Evolutionary conservation across 2,888 invertebrate species (phyloP), one percentile per base, ranked within the genome.

Genomic region (Dolomedes plantarius): DNA sequence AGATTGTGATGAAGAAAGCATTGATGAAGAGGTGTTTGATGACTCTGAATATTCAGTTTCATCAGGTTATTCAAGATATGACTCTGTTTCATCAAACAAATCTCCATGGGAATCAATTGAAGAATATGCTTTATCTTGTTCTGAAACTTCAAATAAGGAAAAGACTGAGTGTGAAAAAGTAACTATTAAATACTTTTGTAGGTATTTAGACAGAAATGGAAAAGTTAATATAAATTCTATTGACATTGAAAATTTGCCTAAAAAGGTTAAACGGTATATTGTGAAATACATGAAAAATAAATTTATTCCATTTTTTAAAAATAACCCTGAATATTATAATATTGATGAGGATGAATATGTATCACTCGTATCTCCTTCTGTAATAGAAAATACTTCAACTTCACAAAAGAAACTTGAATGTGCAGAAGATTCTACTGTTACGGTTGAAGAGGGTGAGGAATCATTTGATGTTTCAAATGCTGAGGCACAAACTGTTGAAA

Each of bases 321-420:
- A 16, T 19, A 32, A 67, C 32, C 32, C 65, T 16, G 32, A 67
- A 6, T 1, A 31, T 32, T 67, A 32, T 31, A 31, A 32, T 19
- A 32, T 67, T 67, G 65, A 67, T 31, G 16, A 32, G 3, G n/a
- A 67, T 27, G 6, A n/a, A n/a, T 67, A 13, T 67, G n/a, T 67
- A 32, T 1, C 32, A 67, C n/a, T 32, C 31, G 16, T 28, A 64
- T 11, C 11, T 16, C 1, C 6, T 31, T 0, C 13, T 65, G 5
- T 50, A 7, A 19, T n/a, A n/a, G n/a, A n/a, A n/a, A n/a, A n/a
- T n/a, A n/a, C n/a, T n/a, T n/a, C n/a, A n/a, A n/a, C n/a, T n/a
- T n/a, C n/a, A n/a, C n/a, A n/a, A n/a, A n/a, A n/a, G n/a, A n/a
- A n/a, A n/a, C n/a, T n/a, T n/a, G n/a, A n/a, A n/a, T n/a, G n/a